Percentiles rank a stretch among this genome's conserved stretches.
Conservation (phyloP, 2,888 invertebrate species). For the Anorthoa munda region DNA sequence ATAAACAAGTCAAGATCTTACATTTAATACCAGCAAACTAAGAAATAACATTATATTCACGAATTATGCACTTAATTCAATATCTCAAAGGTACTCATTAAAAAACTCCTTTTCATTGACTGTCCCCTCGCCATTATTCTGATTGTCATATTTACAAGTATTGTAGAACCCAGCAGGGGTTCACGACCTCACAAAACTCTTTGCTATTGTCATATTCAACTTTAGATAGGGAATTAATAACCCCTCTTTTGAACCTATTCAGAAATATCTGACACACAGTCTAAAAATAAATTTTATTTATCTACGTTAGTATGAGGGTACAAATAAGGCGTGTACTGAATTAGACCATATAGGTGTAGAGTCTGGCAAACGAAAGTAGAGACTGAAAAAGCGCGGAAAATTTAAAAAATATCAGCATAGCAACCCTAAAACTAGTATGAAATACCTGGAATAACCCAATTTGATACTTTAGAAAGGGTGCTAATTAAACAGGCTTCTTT, state of each 20-base stretch:
- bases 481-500: too few species aligned
- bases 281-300: constrained; percentile 8
- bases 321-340: neutral
- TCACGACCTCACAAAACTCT: neutral
- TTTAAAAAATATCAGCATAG: too few species aligned
- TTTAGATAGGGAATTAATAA: neutral
- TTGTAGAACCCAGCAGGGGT: neutral
- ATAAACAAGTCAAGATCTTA: too few species aligned
- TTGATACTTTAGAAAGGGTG: too few species aligned
- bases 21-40: too few species aligned
- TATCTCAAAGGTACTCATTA: too few species aligned
- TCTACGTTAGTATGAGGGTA: neutral
- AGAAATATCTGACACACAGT: neutral
- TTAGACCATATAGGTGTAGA: neutral
- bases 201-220: constrained; percentile 2
- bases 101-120: neutral
- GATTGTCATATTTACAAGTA: neutral
- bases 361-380: too few species aligned
- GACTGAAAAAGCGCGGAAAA: too few species aligned
- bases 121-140: neutral
- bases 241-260: neutral
- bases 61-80: too few species aligned
- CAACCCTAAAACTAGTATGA: too few species aligned
- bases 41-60: too few species aligned
- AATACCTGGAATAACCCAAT: too few species aligned